Evolutionary conservation across 2,113 vertebrate genomes (phyloP), one percentile per base, ranked within the genome.

Genomic region (Sceloporus tristichus): DNA sequence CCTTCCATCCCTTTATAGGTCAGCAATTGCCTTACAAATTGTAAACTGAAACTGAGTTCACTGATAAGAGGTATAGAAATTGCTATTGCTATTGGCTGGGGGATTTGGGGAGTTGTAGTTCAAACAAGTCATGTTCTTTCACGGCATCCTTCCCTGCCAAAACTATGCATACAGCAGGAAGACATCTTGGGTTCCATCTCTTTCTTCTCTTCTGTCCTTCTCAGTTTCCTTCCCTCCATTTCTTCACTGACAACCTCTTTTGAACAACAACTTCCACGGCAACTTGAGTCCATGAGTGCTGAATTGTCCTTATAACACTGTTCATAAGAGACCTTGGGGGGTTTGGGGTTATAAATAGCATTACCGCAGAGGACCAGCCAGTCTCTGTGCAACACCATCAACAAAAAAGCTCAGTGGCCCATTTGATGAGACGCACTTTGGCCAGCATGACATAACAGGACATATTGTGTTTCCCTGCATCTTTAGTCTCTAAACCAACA

Each of bases 271-370:
- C 19, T 14, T 38, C 70, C n/a, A 10, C 23, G 8, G 1, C 34
- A 0, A 0, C 13, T 53, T 78, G 2, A 16, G 19, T 38, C 40
- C 73, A 74, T 21, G 38, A 80, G 66, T 40, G 4, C 59, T 48
- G 77, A n/a, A 40, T 29, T 13, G 18, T 5, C 38, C 40, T 59
- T 80, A 53, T 66, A 59, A 79, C 83, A 81, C 14, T 74, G 82
- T 42, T 62, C 5, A 23, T 16, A 29, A 27, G 3, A 38, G 5
- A 27, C 54, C 75, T 29, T 75, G 73, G 40, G 27, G 40, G 56
- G 16, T 71, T 85, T 78, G n/a, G 56, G 87, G 79, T 81, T 80
- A 62, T 48, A 76, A 79, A 80, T 2, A 71, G 65, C 13, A 6
- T 65, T 1, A 5, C 65, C 59, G 5, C 77, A 8, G 38, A 86